Evolutionary conservation across 1,140 invertebrate genomes (phyloP), one percentile per base, ranked within the genome.

Genomic region (Fopius arisanus): DNA sequence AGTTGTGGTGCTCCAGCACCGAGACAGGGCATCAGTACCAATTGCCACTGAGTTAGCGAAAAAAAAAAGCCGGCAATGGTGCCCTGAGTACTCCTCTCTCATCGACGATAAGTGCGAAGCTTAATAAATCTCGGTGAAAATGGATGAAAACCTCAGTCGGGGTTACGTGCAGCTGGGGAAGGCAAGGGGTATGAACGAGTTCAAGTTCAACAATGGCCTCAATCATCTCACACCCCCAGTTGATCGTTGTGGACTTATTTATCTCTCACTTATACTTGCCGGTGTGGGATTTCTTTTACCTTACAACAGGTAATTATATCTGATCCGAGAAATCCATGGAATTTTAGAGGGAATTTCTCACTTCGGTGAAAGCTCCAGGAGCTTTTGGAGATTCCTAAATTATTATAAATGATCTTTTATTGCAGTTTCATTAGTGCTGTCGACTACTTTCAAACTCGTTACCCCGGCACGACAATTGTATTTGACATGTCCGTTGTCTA

Each of bases 401-500:
- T 83, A 77, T 70, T 33, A 5, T 28, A 19, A 54, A 40, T 59
- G 26, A 33, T 71, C 21, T 31, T 59, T 21, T 74, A 76, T 89
- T 90, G 65, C 88, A 96, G 95, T 82, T 96, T 96, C 83, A 95
- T 96, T 74, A 95, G 96, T 83, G 95, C 95, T 5, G 95, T 95
- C 59, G 96, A 96, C 86, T 96, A 95, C 82, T 96, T 96, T 87
- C 94, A 96, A 90, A 88, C 89, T 0, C 90, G 93, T 59, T 97
- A 95, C 86, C 95, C 95, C 0, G 91, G 91, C 14, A 92, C 93
- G 0, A 94, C 94, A 0, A 95, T 97, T 68, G 93, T 97, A 75
- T 96, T 97, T 84, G 96, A 97, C 84, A 96, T 97, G 93, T 96
- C 94, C 14, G 90, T 96, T 33, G 94, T 96, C 26, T 97, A 97